Percentiles rank a stretch among this genome's conserved stretches.
These are phyloP conservation scores for Drosophila rufa DNA, from an alignment of 1,140 invertebrate species.

Conservation along the genomic window DNA sequence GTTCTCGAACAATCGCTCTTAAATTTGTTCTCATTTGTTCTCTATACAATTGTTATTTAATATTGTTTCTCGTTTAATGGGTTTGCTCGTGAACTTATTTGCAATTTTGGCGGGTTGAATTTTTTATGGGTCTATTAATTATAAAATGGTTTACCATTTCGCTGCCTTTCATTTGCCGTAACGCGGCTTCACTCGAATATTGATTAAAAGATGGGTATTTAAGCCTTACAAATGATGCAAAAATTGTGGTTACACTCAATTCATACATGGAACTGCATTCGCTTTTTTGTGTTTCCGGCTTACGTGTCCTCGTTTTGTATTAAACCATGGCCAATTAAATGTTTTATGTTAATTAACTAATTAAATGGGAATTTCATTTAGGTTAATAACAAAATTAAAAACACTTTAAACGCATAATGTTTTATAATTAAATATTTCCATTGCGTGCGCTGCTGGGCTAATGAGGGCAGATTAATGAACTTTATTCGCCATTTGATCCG, in stretches of 20 bases:
- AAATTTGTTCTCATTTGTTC: conserved; percentile 20
- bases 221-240: conserved; percentile 54
- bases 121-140: conserved; percentile 70
- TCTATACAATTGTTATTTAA: conserved; percentile 42
- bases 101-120: conserved; percentile 74
- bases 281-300: conserved; percentile 19
- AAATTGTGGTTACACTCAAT: conserved; percentile 41
- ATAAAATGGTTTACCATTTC: conserved; percentile 44
- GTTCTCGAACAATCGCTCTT: conserved; percentile 30
- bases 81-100: conserved; percentile 63
- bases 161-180: conserved; percentile 5
- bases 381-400: conserved; percentile 56
- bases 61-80: conserved; percentile 42
- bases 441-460: conserved; percentile 16
- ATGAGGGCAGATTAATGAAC: conserved; percentile 43
- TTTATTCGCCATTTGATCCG: not conserved
- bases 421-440: conserved; percentile 29
- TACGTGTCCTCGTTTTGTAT: conserved; percentile 12
- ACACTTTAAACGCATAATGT: conserved; percentile 44
- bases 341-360: conserved; percentile 72
- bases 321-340: conserved; percentile 64
- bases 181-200: conserved; percentile 45
- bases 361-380: conserved; percentile 58
- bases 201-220: conserved; percentile 54
- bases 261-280: conserved; percentile 34